Evolutionary conservation across 2,113 vertebrate species (phyloP), one percentile per base, ranked within the genome.

Genomic region (Centrocercus urophasianus): DNA sequence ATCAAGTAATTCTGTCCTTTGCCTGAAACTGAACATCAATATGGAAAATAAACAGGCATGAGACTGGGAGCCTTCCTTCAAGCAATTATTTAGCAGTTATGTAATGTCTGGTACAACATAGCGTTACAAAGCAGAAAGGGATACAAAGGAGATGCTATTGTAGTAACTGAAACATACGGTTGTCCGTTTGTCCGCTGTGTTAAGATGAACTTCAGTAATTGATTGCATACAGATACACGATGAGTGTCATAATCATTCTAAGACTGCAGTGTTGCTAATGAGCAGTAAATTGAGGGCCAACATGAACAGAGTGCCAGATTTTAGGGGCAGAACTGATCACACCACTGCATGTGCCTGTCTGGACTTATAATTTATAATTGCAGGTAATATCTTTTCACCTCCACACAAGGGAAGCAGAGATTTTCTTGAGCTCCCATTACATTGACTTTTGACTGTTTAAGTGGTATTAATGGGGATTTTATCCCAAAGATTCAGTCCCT

Each of bases 231-330:
- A 89, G 74, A 86, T 91, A 67, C 22, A 47, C 69, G 82, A 92
- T 78, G 32, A 73, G 91, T 93, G 82, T 91, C 88, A 64, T 87
- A 75, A 93, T 9, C 16, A 32, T 28, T 34, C 30, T 66, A 24
- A 1, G 14, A 36, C 24, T 70, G 50, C 48, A 72, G 27, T 66
- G 73, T 72, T 94, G 80, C n/a, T 89, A 96, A 93, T 93, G 85
- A 86, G 77, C 90, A 96, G 90, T 34, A 96, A 96, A 94, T 60
- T 72, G 89, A 94, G 86, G 93, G 85, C 74, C 88, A 91, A 78
- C 94, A 93, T 92, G 86, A 87, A 94, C 97, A 96, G 87, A 96
- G 90, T 69, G 59, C 43, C 92, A 91, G 90, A 72, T 78, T 94
- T 96, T 96, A 50, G 86, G 83, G 87, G 65, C 70, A 83, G 86